A percentile compares a stretch with the other conserved stretches of the same genome.
These are phyloP conservation scores for Rana temporaria DNA, from an alignment of 2,113 vertebrate genomes.

Conservation along the genomic window DNA sequence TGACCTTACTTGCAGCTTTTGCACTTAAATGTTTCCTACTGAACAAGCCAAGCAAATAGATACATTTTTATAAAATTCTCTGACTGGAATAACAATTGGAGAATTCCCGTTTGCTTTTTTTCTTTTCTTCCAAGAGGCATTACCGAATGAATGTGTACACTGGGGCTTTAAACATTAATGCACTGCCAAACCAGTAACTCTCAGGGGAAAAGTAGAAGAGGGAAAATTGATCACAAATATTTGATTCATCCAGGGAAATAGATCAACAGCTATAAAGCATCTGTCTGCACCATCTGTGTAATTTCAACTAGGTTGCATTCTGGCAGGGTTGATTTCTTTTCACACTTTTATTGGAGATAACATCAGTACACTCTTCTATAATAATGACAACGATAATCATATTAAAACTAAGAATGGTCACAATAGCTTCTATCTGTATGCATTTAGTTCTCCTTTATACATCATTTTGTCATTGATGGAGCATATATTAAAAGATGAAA, in stretches of 20 bases:
- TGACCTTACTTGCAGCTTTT: no score
- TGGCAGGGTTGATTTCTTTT: conserved; percentile 44
- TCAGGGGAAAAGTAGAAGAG: conserved; percentile 26
- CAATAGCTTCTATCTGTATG: conserved; percentile 31
- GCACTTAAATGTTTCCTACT: no score
- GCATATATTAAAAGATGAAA: not conserved
- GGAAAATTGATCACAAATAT: conserved; percentile 53
- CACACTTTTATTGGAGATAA: conserved; percentile 35
- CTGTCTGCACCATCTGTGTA: conserved; percentile 50
- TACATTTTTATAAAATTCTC: not conserved
- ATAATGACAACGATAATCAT: conserved; percentile 37
- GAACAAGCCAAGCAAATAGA: no score
- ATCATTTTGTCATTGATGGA: conserved; percentile 28
- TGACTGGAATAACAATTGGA: not conserved
- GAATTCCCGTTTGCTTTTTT: not conserved
- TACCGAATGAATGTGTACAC: conserved; percentile 11
- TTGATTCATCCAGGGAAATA: conserved; percentile 46
- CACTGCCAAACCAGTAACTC: conserved; percentile 23
- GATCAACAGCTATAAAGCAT: conserved; percentile 47
- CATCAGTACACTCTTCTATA: conserved; percentile 42
- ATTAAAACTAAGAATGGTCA: conserved; percentile 24
- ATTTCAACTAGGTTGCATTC: conserved; percentile 50
- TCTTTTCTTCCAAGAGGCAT: conserved; percentile 5
- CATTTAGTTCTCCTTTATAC: conserved; percentile 2
- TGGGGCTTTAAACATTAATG: conserved; percentile 33